These are phyloP conservation scores for Apodemus speciosus DNA, from an alignment of 2,113 vertebrate species.

Conservation along the genomic window DNA sequence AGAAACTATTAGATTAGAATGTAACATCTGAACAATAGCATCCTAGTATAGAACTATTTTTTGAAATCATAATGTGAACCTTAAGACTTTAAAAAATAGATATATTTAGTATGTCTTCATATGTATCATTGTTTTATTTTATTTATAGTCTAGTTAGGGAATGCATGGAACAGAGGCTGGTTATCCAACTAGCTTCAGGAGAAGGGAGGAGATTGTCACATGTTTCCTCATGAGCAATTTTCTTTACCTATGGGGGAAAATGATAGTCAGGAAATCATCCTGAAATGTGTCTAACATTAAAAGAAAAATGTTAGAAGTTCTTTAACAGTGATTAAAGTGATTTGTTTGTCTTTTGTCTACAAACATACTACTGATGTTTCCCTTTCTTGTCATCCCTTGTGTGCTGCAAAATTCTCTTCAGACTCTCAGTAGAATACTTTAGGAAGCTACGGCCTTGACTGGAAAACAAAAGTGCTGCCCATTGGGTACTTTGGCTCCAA, in stretches of 20 bases:
- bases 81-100: conserved; percentile 42
- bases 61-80: conserved; percentile 23
- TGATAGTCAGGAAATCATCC: conserved; percentile 3
- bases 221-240: background rate
- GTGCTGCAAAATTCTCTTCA: background rate
- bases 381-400: background rate
- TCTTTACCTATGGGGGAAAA: background rate
- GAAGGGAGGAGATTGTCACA: background rate
- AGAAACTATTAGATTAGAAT: conserved; percentile 30
- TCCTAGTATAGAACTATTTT: conserved; percentile 5
- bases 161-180: background rate
- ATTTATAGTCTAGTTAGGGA: background rate
- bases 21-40: background rate
- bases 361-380: background rate
- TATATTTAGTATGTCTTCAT: conserved; percentile 27
- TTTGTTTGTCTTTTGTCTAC: conserved; percentile 24
- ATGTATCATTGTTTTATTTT: conserved; percentile 13
- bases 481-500: background rate
- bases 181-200: background rate
- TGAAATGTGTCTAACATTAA: conserved; percentile 19
- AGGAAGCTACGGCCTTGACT: background rate
- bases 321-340: background rate
- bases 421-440: background rate
- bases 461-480: background rate
- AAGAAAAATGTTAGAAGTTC: background rate